Evolutionary conservation across 2,797 vertebrate species (phyloP).

Genomic region (Hydrocynus forskahlii): DNA sequence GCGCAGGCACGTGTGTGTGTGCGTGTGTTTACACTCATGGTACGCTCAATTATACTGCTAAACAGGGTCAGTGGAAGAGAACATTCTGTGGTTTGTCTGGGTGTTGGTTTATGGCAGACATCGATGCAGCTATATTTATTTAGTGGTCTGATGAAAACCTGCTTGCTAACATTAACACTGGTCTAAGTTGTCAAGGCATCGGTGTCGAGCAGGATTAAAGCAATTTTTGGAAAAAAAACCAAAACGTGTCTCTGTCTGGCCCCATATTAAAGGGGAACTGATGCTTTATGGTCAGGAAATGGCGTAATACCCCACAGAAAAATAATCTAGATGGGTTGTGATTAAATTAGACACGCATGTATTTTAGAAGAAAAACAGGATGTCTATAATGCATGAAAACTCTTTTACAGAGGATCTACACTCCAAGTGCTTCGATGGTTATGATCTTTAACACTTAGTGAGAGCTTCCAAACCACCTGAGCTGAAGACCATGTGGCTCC

Average conservation of each 20-base stretch:
- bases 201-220: not conserved
- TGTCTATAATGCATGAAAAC: slow-evolving; percentile 27
- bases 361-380: slow-evolving; percentile 47
- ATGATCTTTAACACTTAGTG: not conserved
- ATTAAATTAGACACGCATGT: not conserved
- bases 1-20: no score
- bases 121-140: not conserved
- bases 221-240: not conserved
- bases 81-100: slow-evolving; percentile 12
- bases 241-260: not conserved
- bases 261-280: slow-evolving; percentile 22
- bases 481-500: not conserved
- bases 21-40: not conserved
- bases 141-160: no score
- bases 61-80: slow-evolving; percentile 15
- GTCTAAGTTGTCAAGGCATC: not conserved
- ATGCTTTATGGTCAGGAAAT: slow-evolving; percentile 25
- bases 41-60: not conserved
- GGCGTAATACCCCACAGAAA: slow-evolving; percentile 11
- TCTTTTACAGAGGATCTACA: not conserved
- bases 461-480: not conserved
- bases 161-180: not conserved
- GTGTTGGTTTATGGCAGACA: not conserved
- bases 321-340: slow-evolving; percentile 1
- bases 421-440: no score